Percentiles rank a stretch among this genome's conserved stretches.
Evolutionary conservation across 23 tunicate species (phyloP).

Genomic region (Pegea sp.): DNA sequence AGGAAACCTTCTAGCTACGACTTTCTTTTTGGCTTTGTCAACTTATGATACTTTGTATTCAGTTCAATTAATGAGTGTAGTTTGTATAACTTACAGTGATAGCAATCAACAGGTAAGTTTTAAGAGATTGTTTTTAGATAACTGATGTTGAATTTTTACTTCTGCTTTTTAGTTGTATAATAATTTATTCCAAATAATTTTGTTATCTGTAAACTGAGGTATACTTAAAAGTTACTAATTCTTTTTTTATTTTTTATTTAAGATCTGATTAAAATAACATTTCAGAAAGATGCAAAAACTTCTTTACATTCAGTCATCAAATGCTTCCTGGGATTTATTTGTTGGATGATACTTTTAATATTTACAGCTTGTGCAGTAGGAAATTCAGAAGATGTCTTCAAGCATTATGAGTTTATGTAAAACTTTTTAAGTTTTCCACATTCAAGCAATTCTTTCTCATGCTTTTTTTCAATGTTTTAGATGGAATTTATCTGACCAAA

Average conservation of each 20-base stretch:
- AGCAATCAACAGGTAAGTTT: background rate
- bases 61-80: constrained; percentile 20
- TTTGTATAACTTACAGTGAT: background rate
- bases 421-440: background rate
- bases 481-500: constrained; percentile 58
- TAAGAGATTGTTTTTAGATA: too few species aligned
- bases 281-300: too few species aligned
- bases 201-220: too few species aligned
- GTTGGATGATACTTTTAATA: background rate
- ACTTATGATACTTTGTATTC: constrained; percentile 73
- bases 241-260: too few species aligned
- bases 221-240: too few species aligned
- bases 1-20: constrained; percentile 15
- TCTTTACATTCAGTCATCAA: too few species aligned
- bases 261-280: too few species aligned
- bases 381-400: background rate
- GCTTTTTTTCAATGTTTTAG: constrained; percentile 1
- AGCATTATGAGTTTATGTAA: background rate
- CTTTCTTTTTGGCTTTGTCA: constrained; percentile 46
- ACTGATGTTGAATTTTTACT: too few species aligned
- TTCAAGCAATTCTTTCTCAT: background rate
- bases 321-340: background rate
- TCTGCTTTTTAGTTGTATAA: too few species aligned
- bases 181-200: too few species aligned
- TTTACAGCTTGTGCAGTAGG: background rate